Percentiles rank a stretch among this genome's conserved stretches.
Evolutionary conservation across 1,140 invertebrate genomes (phyloP).

Genomic region (Fragariocoptes setiger): DNA sequence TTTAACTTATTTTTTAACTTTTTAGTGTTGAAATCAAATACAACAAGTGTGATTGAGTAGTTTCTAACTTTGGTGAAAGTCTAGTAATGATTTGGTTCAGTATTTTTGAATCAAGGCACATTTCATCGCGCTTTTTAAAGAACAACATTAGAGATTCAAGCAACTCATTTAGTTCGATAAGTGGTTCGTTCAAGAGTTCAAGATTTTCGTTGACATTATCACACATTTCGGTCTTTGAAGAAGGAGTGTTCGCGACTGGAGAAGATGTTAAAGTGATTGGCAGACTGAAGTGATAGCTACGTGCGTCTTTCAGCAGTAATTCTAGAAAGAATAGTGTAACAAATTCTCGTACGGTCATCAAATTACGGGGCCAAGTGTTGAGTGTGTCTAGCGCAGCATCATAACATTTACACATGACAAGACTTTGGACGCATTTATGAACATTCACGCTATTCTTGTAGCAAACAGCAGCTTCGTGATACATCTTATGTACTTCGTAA

Average conservation of each 20-base stretch:
- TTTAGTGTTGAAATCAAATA: neutral
- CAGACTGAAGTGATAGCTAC: neutral
- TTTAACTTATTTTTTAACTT: neutral
- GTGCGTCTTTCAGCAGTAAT: neutral
- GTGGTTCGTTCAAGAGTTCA: neutral
- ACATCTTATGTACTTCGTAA: neutral
- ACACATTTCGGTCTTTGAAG: too few species aligned
- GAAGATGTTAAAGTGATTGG: neutral
- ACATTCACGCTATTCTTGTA: neutral
- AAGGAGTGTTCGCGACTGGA: neutral
- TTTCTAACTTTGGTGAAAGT: neutral
- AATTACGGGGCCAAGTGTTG: slow-evolving; percentile 1
- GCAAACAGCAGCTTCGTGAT: neutral
- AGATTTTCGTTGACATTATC: too few species aligned
- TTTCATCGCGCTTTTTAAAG: neutral
- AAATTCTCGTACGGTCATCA: neutral
- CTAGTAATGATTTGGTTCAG: neutral
- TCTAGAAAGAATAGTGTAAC: neutral
- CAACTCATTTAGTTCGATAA: neutral
- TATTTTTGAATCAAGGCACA: neutral
- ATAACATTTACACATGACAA: neutral
- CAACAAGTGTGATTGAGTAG: neutral
- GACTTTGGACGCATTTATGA: neutral
- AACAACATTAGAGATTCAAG: neutral
- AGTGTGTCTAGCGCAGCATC: slow-evolving; percentile 1